Evolutionary conservation across 2,888 invertebrate genomes (phyloP), one percentile per base, ranked within the genome.

Genomic region (Rhopalosiphum nymphaeae): DNA sequence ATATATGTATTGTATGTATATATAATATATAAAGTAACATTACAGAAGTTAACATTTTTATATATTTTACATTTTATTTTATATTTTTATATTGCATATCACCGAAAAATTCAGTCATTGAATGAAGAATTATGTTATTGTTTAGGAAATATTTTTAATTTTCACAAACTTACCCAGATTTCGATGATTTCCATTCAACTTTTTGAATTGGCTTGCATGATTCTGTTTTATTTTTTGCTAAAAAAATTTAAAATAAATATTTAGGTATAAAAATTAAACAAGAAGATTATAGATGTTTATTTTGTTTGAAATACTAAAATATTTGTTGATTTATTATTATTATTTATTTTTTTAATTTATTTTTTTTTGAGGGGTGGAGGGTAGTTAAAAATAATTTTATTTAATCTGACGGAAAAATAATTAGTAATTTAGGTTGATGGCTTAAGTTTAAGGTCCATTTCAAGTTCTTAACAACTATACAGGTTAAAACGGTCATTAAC

Each of bases 121-220:
- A 67, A 13, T n/a, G 67, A n/a, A n/a, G n/a, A 67, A 16, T 16
- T 16, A 67, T 67, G 10, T 16, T 67, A 36, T 36, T 36, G 42
- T 26, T 89, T 89, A 21, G 9, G 36, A 78, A 36, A 36, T 78
- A 78, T 78, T 78, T 78, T 78, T 78, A 36, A 78, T 78, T 78
- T 36, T 21, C 21, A 1, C 10, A 42, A 25, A 94, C 97, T 96
- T 96, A 98, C 98, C 98, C 98, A 95, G 97, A 97, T 97, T 97
- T 97, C 95, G 97, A 97, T 94, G 98, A 97, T 96, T 98, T 99
- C 98, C 99, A 99, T 96, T 99, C 99, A 95, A 99, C 98, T 97
- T 99, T 98, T 96, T 97, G 97, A 96, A 99, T 99, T 94, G 99
- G 97, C 97, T 98, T 99, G 96, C 99, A 99, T 93, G 98, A 97